A percentile compares a stretch with the other conserved stretches of the same genome.
These are phyloP conservation scores for Diuraphis noxia DNA, from an alignment of 1,140 invertebrate species.

Conservation along the genomic window DNA sequence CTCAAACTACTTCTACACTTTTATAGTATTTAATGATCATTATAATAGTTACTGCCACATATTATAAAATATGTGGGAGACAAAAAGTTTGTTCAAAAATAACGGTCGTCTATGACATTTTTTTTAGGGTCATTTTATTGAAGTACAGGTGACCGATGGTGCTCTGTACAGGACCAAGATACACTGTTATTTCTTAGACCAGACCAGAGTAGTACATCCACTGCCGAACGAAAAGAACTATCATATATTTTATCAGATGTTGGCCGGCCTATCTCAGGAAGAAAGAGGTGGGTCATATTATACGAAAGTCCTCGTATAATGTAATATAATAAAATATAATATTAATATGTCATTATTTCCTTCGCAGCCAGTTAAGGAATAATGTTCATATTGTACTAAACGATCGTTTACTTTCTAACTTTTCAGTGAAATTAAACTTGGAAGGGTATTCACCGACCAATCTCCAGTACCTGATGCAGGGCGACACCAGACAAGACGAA, in stretches of 20 bases:
- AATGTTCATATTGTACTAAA: background rate
- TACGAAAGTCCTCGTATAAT: background rate
- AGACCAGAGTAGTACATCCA: conserved; percentile 85
- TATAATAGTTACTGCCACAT: background rate
- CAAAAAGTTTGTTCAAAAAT: conserved; percentile 17
- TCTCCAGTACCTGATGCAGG: conserved; percentile 77
- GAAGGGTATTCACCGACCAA: conserved; percentile 82
- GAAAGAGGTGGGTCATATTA: conserved; percentile 69
- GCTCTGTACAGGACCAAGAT: conserved; percentile 93
- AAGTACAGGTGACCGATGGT: conserved; percentile 94
- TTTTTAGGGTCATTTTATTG: conserved; percentile 89
- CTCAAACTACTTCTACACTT: background rate
- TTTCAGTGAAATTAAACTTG: conserved; percentile 73
- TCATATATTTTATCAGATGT: conserved; percentile 96
- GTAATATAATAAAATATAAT: background rate
- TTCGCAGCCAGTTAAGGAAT: background rate
- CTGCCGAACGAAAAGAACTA: conserved; percentile 90
- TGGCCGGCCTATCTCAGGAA: conserved; percentile 84
- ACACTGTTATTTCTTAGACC: conserved; percentile 92
- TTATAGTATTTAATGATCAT: background rate
- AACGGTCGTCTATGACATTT: background rate
- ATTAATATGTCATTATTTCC: background rate
- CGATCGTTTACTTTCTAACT: background rate
- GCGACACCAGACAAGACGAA: conserved; percentile 75
- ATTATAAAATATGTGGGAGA: background rate